Evolutionary conservation across 2,888 invertebrate genomes (phyloP).

Genomic region (Drosophila engyochracea): DNA sequence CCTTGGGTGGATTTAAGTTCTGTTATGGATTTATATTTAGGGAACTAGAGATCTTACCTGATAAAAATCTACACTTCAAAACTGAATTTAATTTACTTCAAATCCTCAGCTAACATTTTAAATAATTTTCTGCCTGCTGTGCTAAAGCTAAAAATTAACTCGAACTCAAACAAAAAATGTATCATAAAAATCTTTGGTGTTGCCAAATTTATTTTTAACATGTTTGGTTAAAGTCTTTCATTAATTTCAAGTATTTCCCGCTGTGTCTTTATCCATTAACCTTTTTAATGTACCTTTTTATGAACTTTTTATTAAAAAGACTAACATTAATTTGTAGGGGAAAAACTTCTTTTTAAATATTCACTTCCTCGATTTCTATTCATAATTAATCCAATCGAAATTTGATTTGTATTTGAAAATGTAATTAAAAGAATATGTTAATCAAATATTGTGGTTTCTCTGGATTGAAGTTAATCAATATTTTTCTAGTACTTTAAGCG

Average conservation of each 20-base stretch:
- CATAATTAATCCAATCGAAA: neutral
- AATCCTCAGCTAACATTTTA: neutral
- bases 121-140: neutral
- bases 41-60: neutral
- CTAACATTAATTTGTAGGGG: neutral
- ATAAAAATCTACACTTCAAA: neutral
- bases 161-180: neutral
- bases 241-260: neutral
- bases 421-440: neutral
- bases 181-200: neutral
- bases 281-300: neutral
- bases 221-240: neutral
- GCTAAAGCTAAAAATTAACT: neutral
- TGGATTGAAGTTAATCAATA: too few species aligned
- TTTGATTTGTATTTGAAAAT: neutral
- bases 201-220: neutral
- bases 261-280: neutral
- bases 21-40: neutral
- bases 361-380: neutral
- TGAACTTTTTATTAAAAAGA: neutral
- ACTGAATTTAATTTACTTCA: neutral
- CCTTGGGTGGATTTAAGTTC: neutral
- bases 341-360: neutral
- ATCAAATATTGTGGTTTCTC: neutral
- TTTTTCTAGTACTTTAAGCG: neutral